These are phyloP conservation scores for Chrysopilus asiliformis DNA, from an alignment of 2,888 invertebrate species.

Conservation along the genomic window DNA sequence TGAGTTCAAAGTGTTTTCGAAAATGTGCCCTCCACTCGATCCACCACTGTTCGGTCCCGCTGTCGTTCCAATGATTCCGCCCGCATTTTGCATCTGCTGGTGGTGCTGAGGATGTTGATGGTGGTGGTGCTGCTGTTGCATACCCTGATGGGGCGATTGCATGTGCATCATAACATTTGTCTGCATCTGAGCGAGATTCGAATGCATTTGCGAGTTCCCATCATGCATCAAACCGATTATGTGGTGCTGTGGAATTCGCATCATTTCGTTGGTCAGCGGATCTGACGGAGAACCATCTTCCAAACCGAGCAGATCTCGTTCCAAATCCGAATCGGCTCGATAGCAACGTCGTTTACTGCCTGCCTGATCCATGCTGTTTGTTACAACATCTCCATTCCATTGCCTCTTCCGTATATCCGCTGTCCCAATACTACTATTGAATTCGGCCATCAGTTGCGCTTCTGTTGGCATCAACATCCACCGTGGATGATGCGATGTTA, in stretches of 20 bases:
- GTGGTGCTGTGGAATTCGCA: conserved; percentile 2
- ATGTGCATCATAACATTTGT: conserved; percentile 10
- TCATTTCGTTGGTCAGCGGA: conserved; percentile 10
- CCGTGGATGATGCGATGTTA: conserved; percentile 11
- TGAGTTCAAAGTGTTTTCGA: conserved; percentile 3
- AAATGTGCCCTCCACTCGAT: neutral
- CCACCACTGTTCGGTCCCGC: neutral
- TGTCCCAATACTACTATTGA: neutral
- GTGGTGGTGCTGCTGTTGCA: conserved; percentile 15
- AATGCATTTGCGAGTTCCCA: conserved; percentile 5
- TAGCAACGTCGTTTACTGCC: conserved; percentile 15
- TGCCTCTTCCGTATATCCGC: conserved; percentile 13
- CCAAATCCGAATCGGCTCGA: conserved; percentile 11
- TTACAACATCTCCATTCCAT: conserved; percentile 16
- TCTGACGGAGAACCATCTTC: conserved; percentile 6
- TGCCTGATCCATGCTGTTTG: conserved; percentile 11
- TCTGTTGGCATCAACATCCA: conserved; percentile 8
- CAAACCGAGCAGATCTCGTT: conserved; percentile 13
- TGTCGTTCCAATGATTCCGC: conserved; percentile 2
- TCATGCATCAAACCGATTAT: conserved; percentile 5
- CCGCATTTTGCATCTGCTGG: conserved; percentile 17
- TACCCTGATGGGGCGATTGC: conserved; percentile 9
- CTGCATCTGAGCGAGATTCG: conserved; percentile 10
- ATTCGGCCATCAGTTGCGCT: conserved; percentile 3
- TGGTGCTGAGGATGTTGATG: conserved; percentile 25